Conservation (phyloP, 37 sponge, comb jelly and placozoan genomes). For the Diacarnus erythraeanus region DNA sequence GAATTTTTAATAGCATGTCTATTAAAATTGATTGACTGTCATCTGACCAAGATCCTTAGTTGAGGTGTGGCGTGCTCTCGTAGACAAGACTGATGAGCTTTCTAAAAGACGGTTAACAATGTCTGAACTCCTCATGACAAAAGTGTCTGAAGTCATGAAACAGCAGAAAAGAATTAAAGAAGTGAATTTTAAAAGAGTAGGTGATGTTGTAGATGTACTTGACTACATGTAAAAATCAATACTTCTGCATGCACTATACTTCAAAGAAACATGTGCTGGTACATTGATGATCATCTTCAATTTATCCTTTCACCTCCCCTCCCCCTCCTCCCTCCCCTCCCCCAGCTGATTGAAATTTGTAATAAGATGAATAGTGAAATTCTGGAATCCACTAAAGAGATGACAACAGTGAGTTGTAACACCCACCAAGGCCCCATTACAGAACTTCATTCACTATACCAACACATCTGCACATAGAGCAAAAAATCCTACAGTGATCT, state of each 20-base stretch:
- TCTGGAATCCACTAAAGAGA: conserved; percentile 60
- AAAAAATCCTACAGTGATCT: conserved; percentile 73
- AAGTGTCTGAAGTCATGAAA: conserved; percentile 58
- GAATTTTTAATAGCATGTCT: background rate
- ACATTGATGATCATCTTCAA: background rate
- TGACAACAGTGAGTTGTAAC: background rate
- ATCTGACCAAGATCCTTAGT: conserved; percentile 52
- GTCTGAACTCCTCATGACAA: conserved; percentile 50
- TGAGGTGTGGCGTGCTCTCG: conserved; percentile 70
- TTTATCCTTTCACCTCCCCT: no score
- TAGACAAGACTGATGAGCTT: conserved; percentile 66
- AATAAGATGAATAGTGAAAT: conserved; percentile 75
- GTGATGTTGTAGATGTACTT: background rate
- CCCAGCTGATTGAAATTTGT: conserved; percentile 47
- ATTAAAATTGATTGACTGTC: background rate
- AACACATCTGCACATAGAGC: no score
- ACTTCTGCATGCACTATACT: background rate
- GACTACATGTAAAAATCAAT: background rate
- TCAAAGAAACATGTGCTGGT: background rate
- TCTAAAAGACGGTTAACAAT: conserved; percentile 28
- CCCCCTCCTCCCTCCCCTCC: background rate
- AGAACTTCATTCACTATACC: no score
- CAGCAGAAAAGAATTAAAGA: conserved; percentile 68
- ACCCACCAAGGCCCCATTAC: no score
- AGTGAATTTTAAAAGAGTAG: conserved; percentile 62